phyloP scores from a whole-genome alignment of 2,888 invertebrate genomes.

The Lochmaea crataegi region DNA sequence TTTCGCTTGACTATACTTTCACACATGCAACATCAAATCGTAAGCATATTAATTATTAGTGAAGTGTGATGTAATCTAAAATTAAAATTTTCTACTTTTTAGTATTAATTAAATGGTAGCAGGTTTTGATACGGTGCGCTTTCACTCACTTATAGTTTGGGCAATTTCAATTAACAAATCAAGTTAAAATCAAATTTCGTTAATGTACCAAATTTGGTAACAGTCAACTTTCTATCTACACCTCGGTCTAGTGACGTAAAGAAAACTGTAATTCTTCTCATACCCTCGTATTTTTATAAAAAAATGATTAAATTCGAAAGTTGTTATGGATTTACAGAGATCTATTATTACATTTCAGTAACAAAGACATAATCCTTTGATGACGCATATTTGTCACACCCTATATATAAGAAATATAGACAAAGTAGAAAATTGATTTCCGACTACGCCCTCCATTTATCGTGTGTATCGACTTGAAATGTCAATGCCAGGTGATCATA shows the following conservation, averaged over 20 bases:
- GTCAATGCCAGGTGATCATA: not conserved
- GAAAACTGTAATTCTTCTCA: not conserved
- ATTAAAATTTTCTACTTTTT: not conserved
- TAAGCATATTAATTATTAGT: constrained; percentile 6
- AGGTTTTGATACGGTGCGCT: not conserved
- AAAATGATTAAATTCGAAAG: too few relatives aligned
- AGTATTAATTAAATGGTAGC: not conserved
- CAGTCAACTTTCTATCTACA: too few relatives aligned
- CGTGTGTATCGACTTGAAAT: not conserved
- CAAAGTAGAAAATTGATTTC: not conserved
- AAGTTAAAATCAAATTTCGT: not conserved
- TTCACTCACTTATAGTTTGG: not conserved
- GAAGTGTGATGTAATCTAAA: not conserved
- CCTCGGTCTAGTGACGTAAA: not conserved
- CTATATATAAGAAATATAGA: not conserved
- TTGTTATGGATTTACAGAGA: not conserved
- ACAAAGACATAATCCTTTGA: not conserved
- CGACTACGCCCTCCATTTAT: not conserved
- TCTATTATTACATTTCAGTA: not conserved
- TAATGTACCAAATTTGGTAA: too few relatives aligned
- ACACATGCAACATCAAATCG: too few relatives aligned
- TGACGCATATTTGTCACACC: not conserved
- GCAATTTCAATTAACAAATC: not conserved
- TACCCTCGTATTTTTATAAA: not conserved
- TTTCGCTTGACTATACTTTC: too few relatives aligned